Percentiles rank a stretch among this genome's conserved stretches.
Evolutionary conservation across 2,888 invertebrate genomes (phyloP).

Genomic region (Leucoma salicis): DNA sequence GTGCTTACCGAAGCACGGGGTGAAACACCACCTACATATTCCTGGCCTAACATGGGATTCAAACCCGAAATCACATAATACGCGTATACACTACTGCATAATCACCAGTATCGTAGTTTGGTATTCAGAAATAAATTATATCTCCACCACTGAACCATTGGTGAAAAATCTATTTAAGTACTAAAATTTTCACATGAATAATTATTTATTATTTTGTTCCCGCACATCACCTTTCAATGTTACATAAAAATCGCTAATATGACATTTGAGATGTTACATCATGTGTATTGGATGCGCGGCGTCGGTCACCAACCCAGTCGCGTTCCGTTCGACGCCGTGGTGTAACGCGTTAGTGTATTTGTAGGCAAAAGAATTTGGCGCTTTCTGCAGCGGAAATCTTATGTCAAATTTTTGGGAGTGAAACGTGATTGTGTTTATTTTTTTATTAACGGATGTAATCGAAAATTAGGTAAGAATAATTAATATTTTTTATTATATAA

Average conservation of each 20-base stretch:
- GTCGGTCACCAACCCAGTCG: constrained; percentile 37
- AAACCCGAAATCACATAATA: too few relatives aligned
- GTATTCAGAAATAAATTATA: too few relatives aligned
- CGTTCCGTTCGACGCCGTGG: constrained; percentile 29
- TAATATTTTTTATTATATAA: neutral
- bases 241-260: constrained; percentile 38
- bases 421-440: constrained; percentile 37
- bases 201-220: neutral
- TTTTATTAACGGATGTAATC: constrained; percentile 36
- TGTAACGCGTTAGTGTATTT: constrained; percentile 30
- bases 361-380: constrained; percentile 49
- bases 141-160: too few relatives aligned
- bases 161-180: too few relatives aligned
- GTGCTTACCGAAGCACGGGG: too few relatives aligned
- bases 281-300: constrained; percentile 29
- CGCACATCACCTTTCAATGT: constrained; percentile 33
- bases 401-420: constrained; percentile 53
- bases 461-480: constrained; percentile 30
- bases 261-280: constrained; percentile 38
- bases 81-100: too few relatives aligned
- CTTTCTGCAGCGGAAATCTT: constrained; percentile 56
- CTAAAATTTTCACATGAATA: neutral
- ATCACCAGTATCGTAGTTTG: too few relatives aligned
- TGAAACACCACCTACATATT: too few relatives aligned
- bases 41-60: too few relatives aligned